A percentile compares a stretch with the other conserved stretches of the same genome.
Conservation (phyloP, 1,140 invertebrate genomes). For the Telenomus remus region DNA sequence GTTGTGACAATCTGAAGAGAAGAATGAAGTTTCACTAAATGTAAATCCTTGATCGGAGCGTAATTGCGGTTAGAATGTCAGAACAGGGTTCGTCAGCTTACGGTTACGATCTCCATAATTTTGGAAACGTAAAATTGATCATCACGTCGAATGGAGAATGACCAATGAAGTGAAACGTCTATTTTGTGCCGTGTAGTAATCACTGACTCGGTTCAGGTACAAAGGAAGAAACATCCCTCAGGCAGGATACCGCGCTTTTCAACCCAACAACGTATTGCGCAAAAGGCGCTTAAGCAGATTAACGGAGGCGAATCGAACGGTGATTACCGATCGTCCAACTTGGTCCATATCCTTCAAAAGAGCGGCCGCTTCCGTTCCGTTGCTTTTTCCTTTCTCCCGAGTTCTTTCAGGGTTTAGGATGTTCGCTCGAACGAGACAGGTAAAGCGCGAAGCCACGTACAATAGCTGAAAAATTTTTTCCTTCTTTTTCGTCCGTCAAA, state of each 20-base stretch:
- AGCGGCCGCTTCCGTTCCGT: slow-evolving; percentile 57
- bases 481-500: slow-evolving; percentile 55
- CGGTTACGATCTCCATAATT: slow-evolving; percentile 30
- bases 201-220: slow-evolving; percentile 45
- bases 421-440: slow-evolving; percentile 63
- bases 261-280: slow-evolving; percentile 52
- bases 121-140: slow-evolving; percentile 43
- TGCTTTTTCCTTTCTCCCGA: slow-evolving; percentile 54
- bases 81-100: slow-evolving; percentile 15
- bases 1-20: no score
- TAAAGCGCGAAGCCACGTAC: slow-evolving; percentile 56
- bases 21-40: no score
- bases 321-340: slow-evolving; percentile 58
- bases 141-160: no score
- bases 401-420: slow-evolving; percentile 63
- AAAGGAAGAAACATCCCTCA: slow-evolving; percentile 44
- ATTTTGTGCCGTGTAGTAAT: slow-evolving; percentile 53
- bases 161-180: slow-evolving; percentile 45
- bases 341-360: slow-evolving; percentile 54
- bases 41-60: no score
- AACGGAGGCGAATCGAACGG: slow-evolving; percentile 58
- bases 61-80: slow-evolving; percentile 45
- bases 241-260: slow-evolving; percentile 36
- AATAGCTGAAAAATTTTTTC: slow-evolving; percentile 61
- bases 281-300: slow-evolving; percentile 60